Percentiles rank a stretch among this genome's conserved stretches.
phyloP scores from a whole-genome alignment of 2,797 vertebrate species.

The Acridotheres tristis region DNA sequence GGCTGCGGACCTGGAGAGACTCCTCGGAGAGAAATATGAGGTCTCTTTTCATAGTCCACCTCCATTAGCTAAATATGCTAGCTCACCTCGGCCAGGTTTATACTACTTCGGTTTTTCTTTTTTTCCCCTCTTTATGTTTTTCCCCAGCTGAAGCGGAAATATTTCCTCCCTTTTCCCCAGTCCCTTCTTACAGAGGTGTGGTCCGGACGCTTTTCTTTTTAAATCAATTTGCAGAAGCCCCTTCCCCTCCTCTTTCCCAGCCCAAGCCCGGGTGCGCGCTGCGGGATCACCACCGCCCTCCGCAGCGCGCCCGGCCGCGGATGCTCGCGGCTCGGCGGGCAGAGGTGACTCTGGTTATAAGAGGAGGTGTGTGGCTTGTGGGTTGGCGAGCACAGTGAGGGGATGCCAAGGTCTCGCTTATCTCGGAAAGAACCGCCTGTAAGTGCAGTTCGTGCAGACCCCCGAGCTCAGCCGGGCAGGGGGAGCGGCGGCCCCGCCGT shows the following conservation, averaged over 20 bases:
- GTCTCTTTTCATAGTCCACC: background rate
- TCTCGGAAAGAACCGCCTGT: background rate
- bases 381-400: background rate
- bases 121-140: background rate
- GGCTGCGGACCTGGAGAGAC: constrained; percentile 38
- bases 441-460: background rate
- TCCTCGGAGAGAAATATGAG: constrained; percentile 47
- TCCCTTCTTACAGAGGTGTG: background rate
- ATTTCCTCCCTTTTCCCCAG: background rate
- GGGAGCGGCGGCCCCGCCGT: too few species aligned
- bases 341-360: background rate
- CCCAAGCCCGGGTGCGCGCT: background rate
- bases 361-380: too few species aligned
- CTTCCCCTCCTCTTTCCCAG: background rate
- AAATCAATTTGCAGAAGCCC: background rate
- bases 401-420: background rate
- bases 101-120: background rate
- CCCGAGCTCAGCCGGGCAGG: background rate
- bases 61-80: constrained; percentile 4
- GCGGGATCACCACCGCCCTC: too few species aligned
- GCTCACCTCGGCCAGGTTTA: background rate
- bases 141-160: background rate
- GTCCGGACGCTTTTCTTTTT: background rate
- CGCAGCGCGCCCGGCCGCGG: background rate
- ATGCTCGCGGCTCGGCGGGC: background rate